Evolutionary conservation across 2,113 vertebrate species (phyloP).

Genomic region (Thunnus maccoyii): DNA sequence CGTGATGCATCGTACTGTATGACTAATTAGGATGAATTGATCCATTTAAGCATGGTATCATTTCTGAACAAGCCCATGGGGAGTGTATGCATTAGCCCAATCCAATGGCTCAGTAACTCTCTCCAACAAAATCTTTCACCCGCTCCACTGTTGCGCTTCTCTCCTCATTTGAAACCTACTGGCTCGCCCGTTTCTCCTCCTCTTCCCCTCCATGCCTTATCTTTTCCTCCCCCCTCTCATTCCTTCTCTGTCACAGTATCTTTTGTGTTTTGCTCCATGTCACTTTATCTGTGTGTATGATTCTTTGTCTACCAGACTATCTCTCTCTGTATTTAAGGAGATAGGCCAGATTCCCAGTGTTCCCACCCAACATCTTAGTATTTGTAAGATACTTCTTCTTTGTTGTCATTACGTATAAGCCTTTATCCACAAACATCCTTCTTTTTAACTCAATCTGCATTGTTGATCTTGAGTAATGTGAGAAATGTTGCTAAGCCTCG

Average conservation of each 20-base stretch:
- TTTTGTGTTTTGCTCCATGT: constrained; percentile 44
- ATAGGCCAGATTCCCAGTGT: constrained; percentile 10
- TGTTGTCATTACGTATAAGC: constrained; percentile 21
- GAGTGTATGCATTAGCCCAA: constrained; percentile 78
- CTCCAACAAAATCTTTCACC: constrained; percentile 51
- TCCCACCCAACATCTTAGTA: constrained; percentile 24
- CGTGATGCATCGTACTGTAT: constrained; percentile 76
- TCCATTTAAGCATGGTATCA: constrained; percentile 81
- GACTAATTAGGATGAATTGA: constrained; percentile 85
- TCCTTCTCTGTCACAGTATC: constrained; percentile 42
- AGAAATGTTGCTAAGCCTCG: constrained; percentile 76
- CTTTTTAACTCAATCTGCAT: constrained; percentile 67
- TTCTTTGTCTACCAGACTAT: constrained; percentile 39
- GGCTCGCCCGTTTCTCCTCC: neutral
- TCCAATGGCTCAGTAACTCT: constrained; percentile 72
- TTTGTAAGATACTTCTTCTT: constrained; percentile 16
- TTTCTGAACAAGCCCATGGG: constrained; percentile 79
- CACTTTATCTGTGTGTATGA: constrained; percentile 53
- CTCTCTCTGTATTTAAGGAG: constrained; percentile 35
- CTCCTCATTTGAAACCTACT: constrained; percentile 36
- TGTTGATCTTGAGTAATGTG: constrained; percentile 70
- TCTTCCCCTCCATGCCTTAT: constrained; percentile 19
- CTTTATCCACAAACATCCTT: neutral
- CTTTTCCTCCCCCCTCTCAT: constrained; percentile 27
- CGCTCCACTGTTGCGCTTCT: constrained; percentile 18